Evolutionary conservation across 2,888 invertebrate species (phyloP).

Genomic region (Rutpela maculata): DNA sequence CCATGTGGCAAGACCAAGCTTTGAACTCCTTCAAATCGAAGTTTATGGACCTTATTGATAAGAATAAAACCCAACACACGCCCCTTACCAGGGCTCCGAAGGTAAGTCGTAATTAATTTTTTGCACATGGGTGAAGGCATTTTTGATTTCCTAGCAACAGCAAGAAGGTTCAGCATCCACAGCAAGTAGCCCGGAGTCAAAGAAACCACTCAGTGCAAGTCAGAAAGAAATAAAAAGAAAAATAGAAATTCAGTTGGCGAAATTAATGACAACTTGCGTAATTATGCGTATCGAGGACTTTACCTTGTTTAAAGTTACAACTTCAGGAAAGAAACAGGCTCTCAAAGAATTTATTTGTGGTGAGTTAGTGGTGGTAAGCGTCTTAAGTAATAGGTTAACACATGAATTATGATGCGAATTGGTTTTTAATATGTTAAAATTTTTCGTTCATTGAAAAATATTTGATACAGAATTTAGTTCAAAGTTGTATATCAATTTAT

Average conservation of each 20-base stretch:
- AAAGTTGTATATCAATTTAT: no score
- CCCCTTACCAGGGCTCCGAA: constrained; percentile 72
- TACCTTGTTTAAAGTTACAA: constrained; percentile 89
- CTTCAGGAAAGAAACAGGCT: constrained; percentile 82
- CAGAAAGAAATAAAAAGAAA: constrained; percentile 79
- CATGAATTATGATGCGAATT: no score
- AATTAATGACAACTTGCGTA: constrained; percentile 94
- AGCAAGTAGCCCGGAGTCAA: constrained; percentile 50
- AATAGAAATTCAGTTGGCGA: constrained; percentile 85
- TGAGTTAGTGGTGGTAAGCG: constrained; percentile 67
- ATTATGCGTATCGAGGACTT: constrained; percentile 94
- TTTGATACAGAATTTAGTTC: no score
- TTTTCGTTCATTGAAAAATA: no score
- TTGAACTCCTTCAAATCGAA: constrained; percentile 86
- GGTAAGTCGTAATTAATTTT: constrained; percentile 48
- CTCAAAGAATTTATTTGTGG: constrained; percentile 89
- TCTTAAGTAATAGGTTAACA: not conserved
- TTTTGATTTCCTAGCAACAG: not conserved
- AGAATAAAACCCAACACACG: constrained; percentile 75
- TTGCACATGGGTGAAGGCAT: not conserved
- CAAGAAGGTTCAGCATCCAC: constrained; percentile 29
- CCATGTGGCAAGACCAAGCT: constrained; percentile 91
- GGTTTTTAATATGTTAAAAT: no score
- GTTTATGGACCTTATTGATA: constrained; percentile 85
- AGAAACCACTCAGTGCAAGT: constrained; percentile 58